Evolutionary conservation across 2,113 vertebrate species (phyloP).

Genomic region (Rhizomys pruinosus): DNA sequence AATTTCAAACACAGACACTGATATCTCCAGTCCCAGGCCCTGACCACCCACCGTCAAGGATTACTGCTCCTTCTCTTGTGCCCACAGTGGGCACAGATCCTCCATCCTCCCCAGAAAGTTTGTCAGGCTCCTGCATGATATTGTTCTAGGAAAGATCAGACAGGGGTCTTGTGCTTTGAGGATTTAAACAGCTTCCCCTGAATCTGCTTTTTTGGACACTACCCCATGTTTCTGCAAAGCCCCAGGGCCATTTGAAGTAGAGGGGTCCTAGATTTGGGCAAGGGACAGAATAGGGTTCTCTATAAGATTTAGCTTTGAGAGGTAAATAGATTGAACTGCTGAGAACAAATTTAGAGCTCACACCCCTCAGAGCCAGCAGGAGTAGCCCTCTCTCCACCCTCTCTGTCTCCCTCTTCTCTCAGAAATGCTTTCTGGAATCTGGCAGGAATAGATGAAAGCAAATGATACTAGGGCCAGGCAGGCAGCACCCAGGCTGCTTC

Average conservation of each 20-base stretch:
- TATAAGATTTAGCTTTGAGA: background rate
- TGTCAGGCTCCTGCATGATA: rapidly evolving
- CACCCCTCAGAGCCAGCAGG: background rate
- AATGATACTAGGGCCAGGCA: rapidly evolving
- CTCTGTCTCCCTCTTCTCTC: background rate
- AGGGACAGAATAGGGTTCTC: background rate
- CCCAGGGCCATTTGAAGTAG: background rate
- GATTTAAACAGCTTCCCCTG: background rate
- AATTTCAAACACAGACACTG: background rate
- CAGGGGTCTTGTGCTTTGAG: background rate
- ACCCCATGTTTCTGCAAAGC: background rate
- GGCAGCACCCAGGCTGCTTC: background rate
- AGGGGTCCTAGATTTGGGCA: too few relatives aligned
- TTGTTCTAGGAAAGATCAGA: background rate
- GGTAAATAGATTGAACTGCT: background rate
- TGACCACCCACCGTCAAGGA: rapidly evolving
- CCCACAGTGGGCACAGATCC: rapidly evolving
- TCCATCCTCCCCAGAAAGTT: background rate
- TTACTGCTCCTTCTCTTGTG: rapidly evolving
- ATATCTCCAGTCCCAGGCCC: background rate
- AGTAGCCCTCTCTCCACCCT: background rate
- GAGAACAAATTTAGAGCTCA: background rate
- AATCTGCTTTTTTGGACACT: background rate
- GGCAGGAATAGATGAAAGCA: background rate
- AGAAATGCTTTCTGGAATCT: background rate